Evolutionary conservation across 2,888 invertebrate genomes (phyloP), one percentile per base, ranked within the genome.

Genomic region (Sphaerophoria rueppellii): DNA sequence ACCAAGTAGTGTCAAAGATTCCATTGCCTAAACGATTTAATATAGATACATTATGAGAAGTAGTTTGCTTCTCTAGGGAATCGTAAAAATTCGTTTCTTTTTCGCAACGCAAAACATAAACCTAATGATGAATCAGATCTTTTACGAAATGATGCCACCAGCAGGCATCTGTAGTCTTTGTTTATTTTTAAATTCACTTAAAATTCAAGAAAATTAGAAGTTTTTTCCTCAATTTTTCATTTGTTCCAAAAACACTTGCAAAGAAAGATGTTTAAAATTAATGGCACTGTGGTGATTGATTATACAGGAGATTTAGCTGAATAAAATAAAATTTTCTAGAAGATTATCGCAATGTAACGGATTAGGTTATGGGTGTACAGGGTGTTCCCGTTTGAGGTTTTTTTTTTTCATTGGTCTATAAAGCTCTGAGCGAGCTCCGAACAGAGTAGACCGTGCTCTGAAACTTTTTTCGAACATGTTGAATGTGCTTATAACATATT

Each of bases 111-210:
- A 40, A 58, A 40, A 73, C 46, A 63, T 73, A 43, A 72, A 58
- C 70, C 35, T 70, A 37, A 14, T 32, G 63, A 71, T 71, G 74
- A 70, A 65, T 61, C 52, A 75, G 55, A 57, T 52, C 35, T 52
- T 43, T 70, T 46, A 24, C 11, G 65, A 72, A 54, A 72, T 79
- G 72, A 61, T 79, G 72, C 72, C 72, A 78, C 65, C 65, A 65
- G 24, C 48, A 55, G 35, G 52, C 43, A 63, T 37, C 52, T 65
- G 37, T 52, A 52, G 16, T 12, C 35, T 60, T 4, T 50, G 58
- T 78, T 82, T 82, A 82, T 82, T 82, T 78, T 69, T 82, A 82
- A 78, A 78, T 58, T 58, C 65, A 67, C 37, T 77, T 71, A 11
- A 54, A 57, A 60, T 6, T 60, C 60, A 4, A 4, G 9, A 40